phyloP scores from a whole-genome alignment of 2,797 vertebrate genomes.

The Huso huso region DNA sequence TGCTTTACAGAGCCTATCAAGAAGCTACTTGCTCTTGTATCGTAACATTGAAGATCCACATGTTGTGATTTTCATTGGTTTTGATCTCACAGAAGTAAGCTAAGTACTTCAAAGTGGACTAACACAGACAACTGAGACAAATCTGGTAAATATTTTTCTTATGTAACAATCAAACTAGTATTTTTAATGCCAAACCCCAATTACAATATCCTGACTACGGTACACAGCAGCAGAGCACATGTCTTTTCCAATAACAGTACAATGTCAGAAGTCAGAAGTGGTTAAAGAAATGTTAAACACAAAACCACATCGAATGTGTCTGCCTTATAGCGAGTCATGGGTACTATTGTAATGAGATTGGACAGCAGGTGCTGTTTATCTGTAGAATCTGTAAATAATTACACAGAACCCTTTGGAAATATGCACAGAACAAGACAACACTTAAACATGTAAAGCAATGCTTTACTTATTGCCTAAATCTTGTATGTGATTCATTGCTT shows the following conservation, averaged over 20 bases:
- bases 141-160: conserved; percentile 38
- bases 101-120: too few species aligned
- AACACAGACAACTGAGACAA: too few species aligned
- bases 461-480: not conserved
- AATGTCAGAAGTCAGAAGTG: conserved; percentile 49
- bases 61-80: too few species aligned
- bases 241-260: conserved; percentile 47
- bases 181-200: conserved; percentile 39
- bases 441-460: not conserved
- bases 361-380: conserved; percentile 29
- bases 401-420: conserved; percentile 22
- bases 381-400: conserved; percentile 20
- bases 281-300: conserved; percentile 21
- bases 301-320: conserved; percentile 32
- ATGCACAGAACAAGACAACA: not conserved
- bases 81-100: too few species aligned
- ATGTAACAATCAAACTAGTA: conserved; percentile 36
- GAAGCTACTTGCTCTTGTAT: too few species aligned
- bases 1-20: too few species aligned
- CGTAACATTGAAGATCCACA: too few species aligned
- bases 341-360: conserved; percentile 36
- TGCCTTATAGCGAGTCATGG: conserved; percentile 40
- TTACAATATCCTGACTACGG: conserved; percentile 16
- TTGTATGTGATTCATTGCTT: not conserved
- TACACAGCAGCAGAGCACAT: conserved; percentile 52